Percentiles rank a stretch among this genome's conserved stretches.
phyloP scores from a whole-genome alignment of 2,797 vertebrate species.

The Leuciscus waleckii region DNA sequence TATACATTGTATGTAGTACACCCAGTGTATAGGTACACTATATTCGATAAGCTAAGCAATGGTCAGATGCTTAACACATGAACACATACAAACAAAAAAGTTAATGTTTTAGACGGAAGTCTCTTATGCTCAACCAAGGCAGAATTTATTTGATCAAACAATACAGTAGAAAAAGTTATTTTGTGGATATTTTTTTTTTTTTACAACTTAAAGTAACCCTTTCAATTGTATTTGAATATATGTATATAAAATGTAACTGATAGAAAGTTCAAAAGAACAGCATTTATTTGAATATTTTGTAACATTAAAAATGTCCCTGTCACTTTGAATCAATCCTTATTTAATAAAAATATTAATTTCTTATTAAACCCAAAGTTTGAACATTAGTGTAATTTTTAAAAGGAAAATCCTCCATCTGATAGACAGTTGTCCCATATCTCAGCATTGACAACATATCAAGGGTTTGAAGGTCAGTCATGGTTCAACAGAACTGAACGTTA shows the following conservation, averaged over 20 bases:
- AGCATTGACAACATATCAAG: not conserved
- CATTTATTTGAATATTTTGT: not conserved
- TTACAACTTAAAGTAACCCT: too few species aligned
- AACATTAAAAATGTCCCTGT: not conserved
- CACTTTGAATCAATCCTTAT: not conserved
- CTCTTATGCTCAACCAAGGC: not conserved
- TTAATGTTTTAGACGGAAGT: not conserved
- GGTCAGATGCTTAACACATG: not conserved
- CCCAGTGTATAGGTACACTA: too few species aligned
- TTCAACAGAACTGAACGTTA: not conserved
- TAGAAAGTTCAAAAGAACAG: not conserved
- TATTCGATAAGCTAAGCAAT: not conserved
- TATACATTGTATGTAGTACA: too few species aligned
- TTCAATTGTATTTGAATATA: not conserved
- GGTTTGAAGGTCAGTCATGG: constrained; percentile 31
- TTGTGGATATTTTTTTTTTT: not conserved
- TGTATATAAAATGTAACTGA: not conserved
- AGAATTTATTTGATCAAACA: not conserved
- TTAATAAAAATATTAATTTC: not conserved
- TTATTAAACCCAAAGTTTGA: not conserved
- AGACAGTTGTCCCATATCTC: constrained; percentile 19
- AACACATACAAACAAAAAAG: not conserved
- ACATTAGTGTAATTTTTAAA: not conserved
- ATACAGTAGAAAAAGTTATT: not conserved
- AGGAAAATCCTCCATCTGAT: not conserved